Evolutionary conservation across 2,888 invertebrate species (phyloP).

Genomic region (Chloroclystis v-ata): DNA sequence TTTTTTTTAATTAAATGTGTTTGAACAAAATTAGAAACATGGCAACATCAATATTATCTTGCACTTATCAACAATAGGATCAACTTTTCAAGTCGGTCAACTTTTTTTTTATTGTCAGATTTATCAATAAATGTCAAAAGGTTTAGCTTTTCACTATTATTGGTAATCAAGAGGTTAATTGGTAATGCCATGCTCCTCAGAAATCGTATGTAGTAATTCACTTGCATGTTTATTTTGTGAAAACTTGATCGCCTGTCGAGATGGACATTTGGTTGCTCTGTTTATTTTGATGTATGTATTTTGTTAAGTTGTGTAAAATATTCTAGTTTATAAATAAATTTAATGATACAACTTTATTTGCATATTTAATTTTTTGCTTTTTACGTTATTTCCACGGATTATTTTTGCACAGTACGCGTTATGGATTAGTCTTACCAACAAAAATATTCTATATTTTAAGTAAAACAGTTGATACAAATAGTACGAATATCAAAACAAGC

Average conservation of each 20-base stretch:
- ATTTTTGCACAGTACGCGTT: not conserved
- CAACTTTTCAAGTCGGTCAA: too few relatives aligned
- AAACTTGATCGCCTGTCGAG: slow-evolving; percentile 43
- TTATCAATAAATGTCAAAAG: not conserved
- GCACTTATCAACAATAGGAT: not conserved
- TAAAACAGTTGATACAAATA: too few relatives aligned
- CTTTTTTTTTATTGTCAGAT: not conserved
- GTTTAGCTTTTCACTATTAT: not conserved
- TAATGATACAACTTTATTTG: slow-evolving; percentile 62
- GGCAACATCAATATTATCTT: not conserved
- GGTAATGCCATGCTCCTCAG: not conserved
- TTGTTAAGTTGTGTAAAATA: slow-evolving; percentile 79
- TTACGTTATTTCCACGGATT: slow-evolving; percentile 38
- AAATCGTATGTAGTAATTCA: not conserved
- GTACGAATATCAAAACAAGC: too few relatives aligned
- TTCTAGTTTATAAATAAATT: slow-evolving; percentile 74
- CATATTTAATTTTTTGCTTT: slow-evolving; percentile 62
- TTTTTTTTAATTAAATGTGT: not conserved
- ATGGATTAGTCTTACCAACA: too few relatives aligned
- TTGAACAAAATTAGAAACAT: slow-evolving; percentile 12
- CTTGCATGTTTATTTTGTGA: slow-evolving; percentile 21
- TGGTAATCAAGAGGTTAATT: not conserved
- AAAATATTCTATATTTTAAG: too few relatives aligned
- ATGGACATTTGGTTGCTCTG: slow-evolving; percentile 65
- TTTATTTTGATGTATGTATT: slow-evolving; percentile 76